phyloP scores from a whole-genome alignment of 1,140 invertebrate genomes.

The Cryptotermes secundus region DNA sequence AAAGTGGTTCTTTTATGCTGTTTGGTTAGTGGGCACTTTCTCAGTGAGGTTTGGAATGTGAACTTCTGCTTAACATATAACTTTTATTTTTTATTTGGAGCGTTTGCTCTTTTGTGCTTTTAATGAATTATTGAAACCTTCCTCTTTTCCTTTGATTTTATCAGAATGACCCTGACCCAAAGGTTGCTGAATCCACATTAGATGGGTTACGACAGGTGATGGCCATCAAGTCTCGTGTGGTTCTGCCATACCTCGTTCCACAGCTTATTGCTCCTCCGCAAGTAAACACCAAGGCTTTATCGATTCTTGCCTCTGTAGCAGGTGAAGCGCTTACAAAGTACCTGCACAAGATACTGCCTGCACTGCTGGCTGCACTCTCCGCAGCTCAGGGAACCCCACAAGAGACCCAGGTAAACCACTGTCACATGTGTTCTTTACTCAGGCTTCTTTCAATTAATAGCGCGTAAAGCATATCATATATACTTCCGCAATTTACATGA shows the following conservation, averaged over 20 bases:
- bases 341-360: constrained; percentile 86
- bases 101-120: neutral
- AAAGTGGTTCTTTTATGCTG: too few species aligned
- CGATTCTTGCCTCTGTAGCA: constrained; percentile 88
- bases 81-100: neutral
- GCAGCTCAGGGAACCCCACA: constrained; percentile 65
- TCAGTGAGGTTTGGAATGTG: too few species aligned
- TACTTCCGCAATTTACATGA: too few species aligned
- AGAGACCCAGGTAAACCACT: constrained; percentile 60
- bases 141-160: constrained; percentile 37
- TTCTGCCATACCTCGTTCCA: constrained; percentile 93
- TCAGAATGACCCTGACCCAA: constrained; percentile 70
- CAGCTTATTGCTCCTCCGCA: constrained; percentile 80
- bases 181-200: constrained; percentile 78
- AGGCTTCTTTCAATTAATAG: too few species aligned
- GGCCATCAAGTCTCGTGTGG: constrained; percentile 92
- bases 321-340: constrained; percentile 91
- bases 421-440: too few species aligned
- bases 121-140: neutral
- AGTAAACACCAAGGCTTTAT: constrained; percentile 90
- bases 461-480: too few species aligned
- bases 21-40: too few species aligned
- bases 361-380: constrained; percentile 77
- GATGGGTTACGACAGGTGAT: constrained; percentile 96
- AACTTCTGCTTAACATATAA: neutral